Evolutionary conservation across 2,888 invertebrate species (phyloP).

Genomic region (Lydus trimaculatus): DNA sequence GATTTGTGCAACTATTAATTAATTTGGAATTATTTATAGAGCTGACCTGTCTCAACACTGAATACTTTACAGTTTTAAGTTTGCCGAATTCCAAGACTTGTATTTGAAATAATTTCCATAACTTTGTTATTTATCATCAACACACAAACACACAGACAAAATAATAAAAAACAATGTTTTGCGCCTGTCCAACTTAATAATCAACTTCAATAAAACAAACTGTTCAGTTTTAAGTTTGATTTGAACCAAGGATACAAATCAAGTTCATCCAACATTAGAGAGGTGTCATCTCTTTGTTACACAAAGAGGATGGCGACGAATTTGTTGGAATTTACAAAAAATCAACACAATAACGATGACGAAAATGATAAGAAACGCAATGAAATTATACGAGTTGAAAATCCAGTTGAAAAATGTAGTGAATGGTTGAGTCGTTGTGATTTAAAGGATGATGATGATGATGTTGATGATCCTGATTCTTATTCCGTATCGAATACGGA

Average conservation of each 20-base stretch:
- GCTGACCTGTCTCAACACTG: too few relatives aligned
- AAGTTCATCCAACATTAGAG: neutral
- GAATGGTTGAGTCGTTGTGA: slow-evolving; percentile 18
- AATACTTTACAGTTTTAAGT: too few relatives aligned
- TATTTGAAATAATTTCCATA: too few relatives aligned
- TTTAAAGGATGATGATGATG: slow-evolving; percentile 11
- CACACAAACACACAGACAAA: too few relatives aligned
- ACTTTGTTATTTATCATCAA: neutral
- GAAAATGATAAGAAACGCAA: neutral
- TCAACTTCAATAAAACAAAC: neutral
- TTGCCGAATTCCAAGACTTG: too few relatives aligned
- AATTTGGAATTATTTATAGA: too few relatives aligned
- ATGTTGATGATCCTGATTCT: slow-evolving; percentile 17
- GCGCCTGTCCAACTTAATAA: neutral
- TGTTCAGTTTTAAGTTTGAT: neutral
- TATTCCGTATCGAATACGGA: slow-evolving; percentile 21
- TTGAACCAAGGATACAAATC: neutral
- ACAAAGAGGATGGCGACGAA: neutral
- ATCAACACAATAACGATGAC: neutral
- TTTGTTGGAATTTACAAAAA: neutral
- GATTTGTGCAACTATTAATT: too few relatives aligned
- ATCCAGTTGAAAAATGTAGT: slow-evolving; percentile 20
- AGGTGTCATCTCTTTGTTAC: neutral
- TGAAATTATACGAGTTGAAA: neutral
- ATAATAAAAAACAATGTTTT: neutral